A percentile compares a stretch with the other conserved stretches of the same genome.
These are phyloP conservation scores for Temnothorax unifasciatus DNA, from an alignment of 2,888 invertebrate species.

Conservation along the genomic window DNA sequence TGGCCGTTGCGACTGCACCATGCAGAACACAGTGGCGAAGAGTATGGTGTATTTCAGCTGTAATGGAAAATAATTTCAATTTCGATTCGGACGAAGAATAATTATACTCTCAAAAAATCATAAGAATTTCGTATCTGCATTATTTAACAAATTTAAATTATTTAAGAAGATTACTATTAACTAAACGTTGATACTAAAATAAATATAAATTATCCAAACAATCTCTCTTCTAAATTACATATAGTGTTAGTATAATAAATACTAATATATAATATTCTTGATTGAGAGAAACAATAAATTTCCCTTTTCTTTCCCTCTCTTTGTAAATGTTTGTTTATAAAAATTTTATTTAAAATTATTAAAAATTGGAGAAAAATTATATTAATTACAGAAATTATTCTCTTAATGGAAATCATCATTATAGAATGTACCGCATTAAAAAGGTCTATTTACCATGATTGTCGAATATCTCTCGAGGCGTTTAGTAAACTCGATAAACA, in stretches of 20 bases:
- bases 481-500: not conserved
- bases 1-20: conserved; percentile 88
- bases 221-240: not conserved
- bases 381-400: not conserved
- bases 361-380: not conserved
- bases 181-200: not conserved
- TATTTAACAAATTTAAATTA: not conserved
- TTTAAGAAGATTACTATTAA: not conserved
- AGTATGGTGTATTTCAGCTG: conserved; percentile 78
- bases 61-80: conserved; percentile 32
- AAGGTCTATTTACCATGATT: conserved; percentile 35
- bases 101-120: not conserved
- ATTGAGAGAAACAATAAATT: conserved; percentile 5
- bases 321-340: not conserved
- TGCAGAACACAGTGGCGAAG: conserved; percentile 78
- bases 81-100: not conserved
- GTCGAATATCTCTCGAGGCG: not conserved
- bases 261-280: not conserved
- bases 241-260: not conserved
- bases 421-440: not conserved
- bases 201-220: not conserved
- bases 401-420: not conserved
- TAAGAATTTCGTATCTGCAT: not conserved
- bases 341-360: not conserved
- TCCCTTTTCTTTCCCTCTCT: not conserved